These are phyloP conservation scores for Echeneis naucrates DNA, from an alignment of 2,797 vertebrate species.

Conservation along the genomic window DNA sequence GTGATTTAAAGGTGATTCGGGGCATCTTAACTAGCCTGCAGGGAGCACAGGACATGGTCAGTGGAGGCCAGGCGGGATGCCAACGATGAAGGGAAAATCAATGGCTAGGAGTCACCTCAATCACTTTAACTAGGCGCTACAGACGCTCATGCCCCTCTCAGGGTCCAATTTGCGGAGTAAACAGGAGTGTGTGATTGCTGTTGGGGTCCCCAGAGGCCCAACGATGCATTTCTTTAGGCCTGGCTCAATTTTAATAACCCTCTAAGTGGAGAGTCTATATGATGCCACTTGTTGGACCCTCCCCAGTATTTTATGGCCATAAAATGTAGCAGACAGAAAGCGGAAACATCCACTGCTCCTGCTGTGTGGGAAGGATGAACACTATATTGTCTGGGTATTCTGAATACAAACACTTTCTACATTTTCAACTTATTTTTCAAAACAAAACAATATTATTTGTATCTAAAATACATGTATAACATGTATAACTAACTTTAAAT, in stretches of 20 bases:
- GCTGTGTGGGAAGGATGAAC: conserved; percentile 47
- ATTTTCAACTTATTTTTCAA: too few relatives aligned
- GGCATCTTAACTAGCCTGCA: conserved; percentile 52
- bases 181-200: conserved; percentile 79
- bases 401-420: conserved; percentile 16
- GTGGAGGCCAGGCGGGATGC: conserved; percentile 62
- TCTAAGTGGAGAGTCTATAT: conserved; percentile 53
- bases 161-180: conserved; percentile 87
- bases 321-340: conserved; percentile 41
- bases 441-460: too few relatives aligned
- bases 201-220: conserved; percentile 55
- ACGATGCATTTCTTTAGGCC: conserved; percentile 72
- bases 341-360: conserved; percentile 22
- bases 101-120: conserved; percentile 83
- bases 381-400: conserved; percentile 22
- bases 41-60: conserved; percentile 62
- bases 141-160: conserved; percentile 73
- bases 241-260: conserved; percentile 77
- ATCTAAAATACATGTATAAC: too few relatives aligned
- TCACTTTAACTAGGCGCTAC: conserved; percentile 85
- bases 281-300: conserved; percentile 42
- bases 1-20: conserved; percentile 70
- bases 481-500: not conserved
- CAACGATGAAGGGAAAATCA: conserved; percentile 81
- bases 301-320: conserved; percentile 51